Base-by-base conservation (phyloP, 2,888 invertebrate species). In the Biston betularia region DNA sequence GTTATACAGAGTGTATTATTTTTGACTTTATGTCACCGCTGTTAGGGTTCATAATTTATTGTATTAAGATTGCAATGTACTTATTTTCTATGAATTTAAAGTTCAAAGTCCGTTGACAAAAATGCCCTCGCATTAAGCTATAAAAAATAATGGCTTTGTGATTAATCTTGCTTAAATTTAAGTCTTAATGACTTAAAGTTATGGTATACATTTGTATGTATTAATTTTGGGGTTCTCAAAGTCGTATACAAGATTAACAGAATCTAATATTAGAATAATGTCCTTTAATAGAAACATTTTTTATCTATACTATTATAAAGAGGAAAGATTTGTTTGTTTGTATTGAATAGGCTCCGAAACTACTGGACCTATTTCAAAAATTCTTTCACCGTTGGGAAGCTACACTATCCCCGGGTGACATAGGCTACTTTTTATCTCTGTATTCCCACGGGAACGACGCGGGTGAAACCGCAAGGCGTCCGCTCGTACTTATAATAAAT, bases 141-240 rank as follows among this genome's bases (percentile, higher is more conserved):
- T n/a, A 55, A 70, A 68, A 64, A 72, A 65, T 72, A 70, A 70
- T 72, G 65, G 62, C 56, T 60, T 52, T 10, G n/a, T 40, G 15
- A 45, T 49, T 65, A 54, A 54, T 14, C 12, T n/a, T 45, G 44
- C 38, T 50, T 46, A 56, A 72, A 60, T 66, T 63, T 60, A 46
- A 66, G 46, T 50, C 68, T 63, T 70, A 46, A 46, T 44, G 11
- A 10, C 3, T 24, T 15, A 0, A 8, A 6, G 8, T 48, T 61
- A 58, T 49, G 57, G 34, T 65, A 11, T 34, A 52, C 56, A 15
- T 72, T 63, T 33, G 53, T 45, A 9, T 48, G 50, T 11, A 53
- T 61, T 53, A 15, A 46, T 61, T 61, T 61, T 53, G 45, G 45
- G 10, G 48, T 14, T 49, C 54, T 42, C 54, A 33, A 48, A 40